Evolutionary conservation across 2,797 vertebrate genomes (phyloP), one percentile per base, ranked within the genome.

Genomic region (Perodicticus potto): DNA sequence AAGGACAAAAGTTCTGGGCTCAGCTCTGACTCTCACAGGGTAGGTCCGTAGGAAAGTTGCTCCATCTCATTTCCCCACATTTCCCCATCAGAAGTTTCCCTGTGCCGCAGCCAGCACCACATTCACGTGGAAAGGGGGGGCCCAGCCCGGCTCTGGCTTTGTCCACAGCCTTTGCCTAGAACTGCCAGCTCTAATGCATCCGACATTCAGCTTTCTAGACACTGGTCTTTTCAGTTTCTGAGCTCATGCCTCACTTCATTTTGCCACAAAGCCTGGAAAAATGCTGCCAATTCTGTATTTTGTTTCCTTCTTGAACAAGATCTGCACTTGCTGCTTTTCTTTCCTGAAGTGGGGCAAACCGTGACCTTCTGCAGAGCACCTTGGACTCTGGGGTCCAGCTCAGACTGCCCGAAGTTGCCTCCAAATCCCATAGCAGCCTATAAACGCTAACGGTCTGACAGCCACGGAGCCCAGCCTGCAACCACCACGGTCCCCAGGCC

Each of bases 91-190:
- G 53, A 27, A n/a, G 4, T 16, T 67, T 53, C 34, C 3, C 23
- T 11, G 8, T 1, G 7, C 32, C 34, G 19, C 4, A 5, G 19
- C 16, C 14, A 88, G 32, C 8, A 23, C 40, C 8, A 12, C 11
- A 17, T 5, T 32, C 27, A 1, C 0, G 8, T 1, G 65, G 7
- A 8, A 5, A 73, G 55, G 10, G 2, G 5, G 0, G 5, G 3
- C 17, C 13, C 32, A 11, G 27, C 14, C 61, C 32, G 16, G 34
- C 14, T 55, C 74, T 17, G 23, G 17, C 34, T n/a, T 4, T 16
- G 34, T 22, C 27, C n/a, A 34, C 2, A 63, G 72, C 14, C 63
- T 70, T 27, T 20, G 37, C 9, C 37, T 12, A 1, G 45, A 76
- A 19, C 76, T 29, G 5, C 43, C 32, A 4, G 29, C 61, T 67